A percentile compares a stretch with the other conserved stretches of the same genome.
Evolutionary conservation across 1,140 invertebrate species (phyloP).

Genomic region (Diachasma alloeum): DNA sequence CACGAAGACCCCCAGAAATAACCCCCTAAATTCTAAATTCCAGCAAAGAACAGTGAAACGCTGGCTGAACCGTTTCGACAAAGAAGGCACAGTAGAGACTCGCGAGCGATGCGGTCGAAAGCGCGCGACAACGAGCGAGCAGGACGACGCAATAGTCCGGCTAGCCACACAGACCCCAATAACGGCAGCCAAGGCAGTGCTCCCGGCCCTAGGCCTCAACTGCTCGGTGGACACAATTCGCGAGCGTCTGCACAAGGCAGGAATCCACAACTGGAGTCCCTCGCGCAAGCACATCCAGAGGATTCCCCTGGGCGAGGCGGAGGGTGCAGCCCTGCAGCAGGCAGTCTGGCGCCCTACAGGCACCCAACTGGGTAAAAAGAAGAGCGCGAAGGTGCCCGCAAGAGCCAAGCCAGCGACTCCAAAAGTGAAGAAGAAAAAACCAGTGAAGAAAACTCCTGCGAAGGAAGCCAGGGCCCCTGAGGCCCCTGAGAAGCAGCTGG

Average conservation of each 20-base stretch:
- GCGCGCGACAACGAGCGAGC: conserved; percentile 59
- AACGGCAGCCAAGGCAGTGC: conserved; percentile 61
- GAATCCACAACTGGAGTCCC: conserved; percentile 64
- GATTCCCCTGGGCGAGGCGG: conserved; percentile 54
- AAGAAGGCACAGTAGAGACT: conserved; percentile 62
- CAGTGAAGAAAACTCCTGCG: conserved; percentile 37
- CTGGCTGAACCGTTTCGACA: conserved; percentile 62
- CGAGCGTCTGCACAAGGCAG: conserved; percentile 61
- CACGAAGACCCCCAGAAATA: too few species aligned
- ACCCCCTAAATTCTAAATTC: conserved; percentile 22
- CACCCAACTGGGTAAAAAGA: conserved; percentile 59
- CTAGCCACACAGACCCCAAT: conserved; percentile 59
- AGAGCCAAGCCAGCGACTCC: conserved; percentile 32
- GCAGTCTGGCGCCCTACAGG: conserved; percentile 62
- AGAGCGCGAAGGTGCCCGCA: conserved; percentile 38
- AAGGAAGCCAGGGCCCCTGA: conserved; percentile 29
- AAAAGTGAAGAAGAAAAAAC: conserved; percentile 40
- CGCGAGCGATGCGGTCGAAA: conserved; percentile 61
- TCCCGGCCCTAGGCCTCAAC: conserved; percentile 58
- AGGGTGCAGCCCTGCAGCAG: conserved; percentile 55
- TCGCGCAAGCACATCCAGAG: conserved; percentile 62
- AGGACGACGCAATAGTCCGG: conserved; percentile 60
- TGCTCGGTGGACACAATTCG: conserved; percentile 62
- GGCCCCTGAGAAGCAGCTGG: conserved; percentile 8
- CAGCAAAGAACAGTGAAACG: conserved; percentile 64